phyloP scores from a whole-genome alignment of 2,113 vertebrate species.

The Pygoscelis adeliae region DNA sequence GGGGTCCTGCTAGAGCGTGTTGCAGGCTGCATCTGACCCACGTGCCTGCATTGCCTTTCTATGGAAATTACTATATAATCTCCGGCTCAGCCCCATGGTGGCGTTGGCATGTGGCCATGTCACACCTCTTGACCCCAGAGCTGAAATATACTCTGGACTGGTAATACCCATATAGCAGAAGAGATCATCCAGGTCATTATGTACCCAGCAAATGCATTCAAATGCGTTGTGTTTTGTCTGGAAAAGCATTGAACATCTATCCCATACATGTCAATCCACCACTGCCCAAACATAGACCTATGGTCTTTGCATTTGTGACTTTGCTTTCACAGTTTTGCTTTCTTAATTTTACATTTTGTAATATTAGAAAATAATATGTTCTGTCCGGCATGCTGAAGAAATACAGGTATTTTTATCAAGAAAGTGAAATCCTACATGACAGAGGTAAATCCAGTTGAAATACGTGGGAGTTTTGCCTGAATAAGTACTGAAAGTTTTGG shows the following conservation, averaged over 20 bases:
- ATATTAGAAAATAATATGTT: neutral
- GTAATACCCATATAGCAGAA: neutral
- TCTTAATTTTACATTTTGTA: neutral
- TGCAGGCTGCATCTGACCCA: neutral
- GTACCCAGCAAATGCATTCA: neutral
- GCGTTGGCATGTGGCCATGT: neutral
- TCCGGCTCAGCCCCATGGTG: neutral
- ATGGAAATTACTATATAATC: neutral
- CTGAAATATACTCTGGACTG: neutral
- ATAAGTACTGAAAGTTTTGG: neutral
- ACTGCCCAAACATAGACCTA: neutral
- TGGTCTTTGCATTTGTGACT: neutral
- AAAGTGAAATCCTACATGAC: neutral
- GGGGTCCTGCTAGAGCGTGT: neutral
- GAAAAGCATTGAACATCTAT: neutral
- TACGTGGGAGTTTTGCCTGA: neutral
- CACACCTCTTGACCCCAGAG: neutral
- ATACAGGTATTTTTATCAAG: neutral
- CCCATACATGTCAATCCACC: neutral
- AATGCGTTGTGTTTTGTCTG: neutral
- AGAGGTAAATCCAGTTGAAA: neutral
- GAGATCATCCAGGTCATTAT: neutral
- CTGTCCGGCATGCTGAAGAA: neutral
- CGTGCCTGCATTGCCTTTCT: neutral
- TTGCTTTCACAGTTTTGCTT: neutral